Conservation (phyloP, 2,113 vertebrate species). For the Cyprinodon variegatus region DNA sequence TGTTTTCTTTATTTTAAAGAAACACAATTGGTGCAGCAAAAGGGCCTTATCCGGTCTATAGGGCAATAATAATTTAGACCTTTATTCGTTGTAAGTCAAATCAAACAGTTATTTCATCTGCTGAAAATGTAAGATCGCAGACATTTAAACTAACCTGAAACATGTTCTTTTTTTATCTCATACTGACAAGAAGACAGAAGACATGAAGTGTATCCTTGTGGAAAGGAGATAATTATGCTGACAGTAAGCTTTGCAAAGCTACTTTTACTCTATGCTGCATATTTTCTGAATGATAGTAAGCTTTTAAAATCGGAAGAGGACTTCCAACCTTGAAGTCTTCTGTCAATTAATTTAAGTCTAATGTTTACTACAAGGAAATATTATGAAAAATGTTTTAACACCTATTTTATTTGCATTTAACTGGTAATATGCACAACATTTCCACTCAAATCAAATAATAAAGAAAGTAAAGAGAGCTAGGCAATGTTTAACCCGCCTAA, state of each 20-base stretch:
- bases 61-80: neutral
- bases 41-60: neutral
- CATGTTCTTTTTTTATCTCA: slow-evolving; percentile 39
- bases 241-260: slow-evolving; percentile 50
- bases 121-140: slow-evolving; percentile 15
- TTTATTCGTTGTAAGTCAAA: neutral
- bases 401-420: neutral
- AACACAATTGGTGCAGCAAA: neutral
- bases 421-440: neutral
- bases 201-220: slow-evolving; percentile 47
- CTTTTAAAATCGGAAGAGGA: slow-evolving; percentile 12
- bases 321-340: slow-evolving; percentile 5
- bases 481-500: no score
- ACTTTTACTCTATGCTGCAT: slow-evolving; percentile 25
- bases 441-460: neutral
- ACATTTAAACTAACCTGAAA: slow-evolving; percentile 24
- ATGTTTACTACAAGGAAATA: neutral
- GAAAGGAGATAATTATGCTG: slow-evolving; percentile 42
- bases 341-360: neutral
- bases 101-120: slow-evolving; percentile 4
- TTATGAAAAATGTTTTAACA: neutral
- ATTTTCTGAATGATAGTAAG: slow-evolving; percentile 40
- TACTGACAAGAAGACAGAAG: slow-evolving; percentile 40
- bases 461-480: neutral
- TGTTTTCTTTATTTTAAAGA: neutral